A percentile compares a stretch with the other conserved stretches of the same genome.
These are phyloP conservation scores for Meliscaeva auricollis DNA, from an alignment of 2,888 invertebrate genomes.

Conservation along the genomic window DNA sequence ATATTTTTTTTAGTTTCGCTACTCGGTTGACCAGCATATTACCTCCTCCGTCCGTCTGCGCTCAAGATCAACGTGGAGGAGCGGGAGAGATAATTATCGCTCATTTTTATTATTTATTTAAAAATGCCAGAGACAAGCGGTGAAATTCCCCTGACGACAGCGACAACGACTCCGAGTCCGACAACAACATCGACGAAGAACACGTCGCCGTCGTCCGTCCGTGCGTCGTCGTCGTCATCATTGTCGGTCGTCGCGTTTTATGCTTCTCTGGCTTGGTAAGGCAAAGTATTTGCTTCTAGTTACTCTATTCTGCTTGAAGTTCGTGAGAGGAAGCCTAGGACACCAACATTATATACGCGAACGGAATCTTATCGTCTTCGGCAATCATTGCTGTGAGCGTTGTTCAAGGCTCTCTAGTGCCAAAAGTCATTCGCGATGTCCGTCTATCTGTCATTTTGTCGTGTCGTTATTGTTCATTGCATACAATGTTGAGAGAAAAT, in stretches of 20 bases:
- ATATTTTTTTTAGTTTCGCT: constrained; percentile 57
- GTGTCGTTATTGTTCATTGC: constrained; percentile 44
- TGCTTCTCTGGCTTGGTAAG: constrained; percentile 56
- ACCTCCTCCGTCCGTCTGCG: constrained; percentile 12
- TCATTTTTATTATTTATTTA: constrained; percentile 76
- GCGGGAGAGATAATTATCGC: constrained; percentile 72
- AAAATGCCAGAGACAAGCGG: constrained; percentile 73
- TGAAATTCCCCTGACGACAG: constrained; percentile 73
- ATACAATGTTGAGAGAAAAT: constrained; percentile 30
- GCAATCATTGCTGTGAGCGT: constrained; percentile 59
- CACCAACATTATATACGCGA: constrained; percentile 12
- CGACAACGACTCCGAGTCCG: background rate
- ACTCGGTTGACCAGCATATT: constrained; percentile 37
- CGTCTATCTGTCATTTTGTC: constrained; percentile 48
- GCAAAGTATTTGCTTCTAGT: constrained; percentile 70
- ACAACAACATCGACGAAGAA: constrained; percentile 12
- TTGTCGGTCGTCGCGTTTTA: constrained; percentile 21
- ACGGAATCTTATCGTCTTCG: constrained; percentile 66
- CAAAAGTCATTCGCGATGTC: constrained; percentile 68
- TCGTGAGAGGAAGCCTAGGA: constrained; percentile 43
- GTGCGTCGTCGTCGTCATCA: constrained; percentile 3
- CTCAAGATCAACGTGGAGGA: constrained; percentile 12
- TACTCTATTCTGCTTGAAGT: constrained; percentile 45
- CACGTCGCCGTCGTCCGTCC: constrained; percentile 9
- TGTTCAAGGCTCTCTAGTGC: constrained; percentile 46